These are phyloP conservation scores for Lateolabrax maculatus DNA, from an alignment of 2,797 vertebrate genomes.

Conservation along the genomic window DNA sequence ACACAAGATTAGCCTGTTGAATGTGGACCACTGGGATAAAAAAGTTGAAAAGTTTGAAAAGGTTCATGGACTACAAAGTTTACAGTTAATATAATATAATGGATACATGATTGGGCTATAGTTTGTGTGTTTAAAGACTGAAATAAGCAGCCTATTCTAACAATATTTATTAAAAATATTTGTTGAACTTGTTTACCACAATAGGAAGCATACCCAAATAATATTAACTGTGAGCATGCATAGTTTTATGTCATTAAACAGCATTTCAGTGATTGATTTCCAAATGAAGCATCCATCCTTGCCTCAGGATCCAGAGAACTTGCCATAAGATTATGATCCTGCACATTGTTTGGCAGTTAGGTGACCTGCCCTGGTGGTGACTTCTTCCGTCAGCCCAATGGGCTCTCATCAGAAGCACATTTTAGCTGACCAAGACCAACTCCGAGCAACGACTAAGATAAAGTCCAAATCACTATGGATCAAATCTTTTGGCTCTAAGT, in stretches of 20 bases:
- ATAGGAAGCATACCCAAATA: neutral
- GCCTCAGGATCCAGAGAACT: neutral
- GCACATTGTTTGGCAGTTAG: neutral
- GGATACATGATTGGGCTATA: neutral
- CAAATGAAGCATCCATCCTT: neutral
- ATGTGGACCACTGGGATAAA: neutral
- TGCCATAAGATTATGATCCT: neutral
- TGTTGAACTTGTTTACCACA: neutral
- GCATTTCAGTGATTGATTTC: neutral
- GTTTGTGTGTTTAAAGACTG: neutral
- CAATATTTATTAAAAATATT: neutral
- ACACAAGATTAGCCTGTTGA: neutral
- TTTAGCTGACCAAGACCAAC: constrained; percentile 54
- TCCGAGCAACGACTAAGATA: constrained; percentile 29
- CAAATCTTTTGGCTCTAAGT: constrained; percentile 43
- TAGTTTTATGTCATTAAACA: constrained; percentile 6
- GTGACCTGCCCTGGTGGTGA: constrained; percentile 33
- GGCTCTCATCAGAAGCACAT: constrained; percentile 36
- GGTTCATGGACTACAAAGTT: neutral
- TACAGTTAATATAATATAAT: neutral
- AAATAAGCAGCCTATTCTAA: neutral
- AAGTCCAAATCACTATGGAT: constrained; percentile 23
- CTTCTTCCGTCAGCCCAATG: constrained; percentile 38
- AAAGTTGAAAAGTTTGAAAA: no score
- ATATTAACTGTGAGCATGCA: neutral